Evolutionary conservation across 2,888 invertebrate species (phyloP).

Genomic region (Ametastegia equiseti): DNA sequence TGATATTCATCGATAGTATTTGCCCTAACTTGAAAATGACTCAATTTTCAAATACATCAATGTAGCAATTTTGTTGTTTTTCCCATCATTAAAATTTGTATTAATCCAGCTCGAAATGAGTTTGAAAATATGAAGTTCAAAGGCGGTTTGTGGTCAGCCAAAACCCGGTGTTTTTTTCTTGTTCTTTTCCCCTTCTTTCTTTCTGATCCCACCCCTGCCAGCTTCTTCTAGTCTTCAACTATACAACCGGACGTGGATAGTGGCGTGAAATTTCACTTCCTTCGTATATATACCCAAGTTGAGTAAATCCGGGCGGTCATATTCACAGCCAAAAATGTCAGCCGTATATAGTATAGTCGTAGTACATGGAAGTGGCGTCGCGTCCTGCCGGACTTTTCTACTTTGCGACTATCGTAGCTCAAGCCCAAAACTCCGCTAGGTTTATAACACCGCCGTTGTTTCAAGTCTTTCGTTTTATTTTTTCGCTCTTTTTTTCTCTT

Average conservation of each 20-base stretch:
- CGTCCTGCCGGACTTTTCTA: conserved; percentile 10
- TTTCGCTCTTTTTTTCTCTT: not conserved
- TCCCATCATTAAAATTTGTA: no score
- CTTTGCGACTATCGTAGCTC: conserved; percentile 8
- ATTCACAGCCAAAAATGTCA: conserved; percentile 17
- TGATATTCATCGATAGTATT: no score
- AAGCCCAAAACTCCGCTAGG: conserved; percentile 22
- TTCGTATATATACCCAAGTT: not conserved
- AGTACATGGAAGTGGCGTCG: not conserved
- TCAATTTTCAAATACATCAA: no score
- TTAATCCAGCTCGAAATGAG: no score
- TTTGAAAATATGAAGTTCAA: no score
- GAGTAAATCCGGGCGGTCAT: not conserved
- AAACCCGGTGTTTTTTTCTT: no score
- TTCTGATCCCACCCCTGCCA: no score
- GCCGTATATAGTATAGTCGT: not conserved
- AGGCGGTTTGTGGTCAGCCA: no score
- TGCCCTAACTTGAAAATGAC: no score
- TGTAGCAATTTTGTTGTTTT: no score
- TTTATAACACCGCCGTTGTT: not conserved
- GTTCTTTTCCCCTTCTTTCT: no score
- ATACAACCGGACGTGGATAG: not conserved
- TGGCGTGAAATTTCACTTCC: conserved; percentile 7
- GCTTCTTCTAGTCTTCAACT: no score
- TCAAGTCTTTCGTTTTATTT: conserved; percentile 11